Conservation (phyloP, 2,797 vertebrate species). For the Gila robusta region DNA sequence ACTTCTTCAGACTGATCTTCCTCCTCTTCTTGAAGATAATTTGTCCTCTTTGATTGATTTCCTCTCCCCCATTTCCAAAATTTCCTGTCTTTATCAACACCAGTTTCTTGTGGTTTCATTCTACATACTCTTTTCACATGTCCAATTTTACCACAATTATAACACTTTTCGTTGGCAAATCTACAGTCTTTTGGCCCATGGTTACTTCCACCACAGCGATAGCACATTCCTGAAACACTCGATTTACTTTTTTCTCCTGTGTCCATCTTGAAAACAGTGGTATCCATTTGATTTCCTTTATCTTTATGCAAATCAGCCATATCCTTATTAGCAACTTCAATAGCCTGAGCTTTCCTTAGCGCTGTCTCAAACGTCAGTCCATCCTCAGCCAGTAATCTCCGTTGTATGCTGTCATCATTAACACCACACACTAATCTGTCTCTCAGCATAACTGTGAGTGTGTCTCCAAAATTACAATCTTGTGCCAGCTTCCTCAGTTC, state of each 20-base stretch:
- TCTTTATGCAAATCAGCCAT: constrained; percentile 12
- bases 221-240: not conserved
- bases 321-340: constrained; percentile 35
- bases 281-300: not conserved
- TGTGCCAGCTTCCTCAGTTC: constrained; percentile 38
- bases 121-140: not conserved
- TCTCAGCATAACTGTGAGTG: constrained; percentile 21
- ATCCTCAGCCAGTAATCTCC: constrained; percentile 18
- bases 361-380: constrained; percentile 23
- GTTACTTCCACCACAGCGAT: not conserved
- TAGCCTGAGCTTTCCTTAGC: constrained; percentile 7
- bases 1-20: not conserved
- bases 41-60: not conserved
- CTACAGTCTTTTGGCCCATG: not conserved
- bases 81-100: not conserved
- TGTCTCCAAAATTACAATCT: constrained; percentile 28
- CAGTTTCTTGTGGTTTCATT: not conserved
- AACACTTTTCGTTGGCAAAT: not conserved
- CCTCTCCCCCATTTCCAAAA: not conserved
- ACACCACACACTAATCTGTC: constrained; percentile 47
- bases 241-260: not conserved
- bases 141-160: constrained; percentile 4
- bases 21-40: not conserved
- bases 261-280: not conserved
- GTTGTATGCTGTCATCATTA: constrained; percentile 37